A percentile compares a stretch with the other conserved stretches of the same genome.
These are phyloP conservation scores for Diarsia mendica DNA, from an alignment of 2,888 invertebrate genomes.

Conservation along the genomic window DNA sequence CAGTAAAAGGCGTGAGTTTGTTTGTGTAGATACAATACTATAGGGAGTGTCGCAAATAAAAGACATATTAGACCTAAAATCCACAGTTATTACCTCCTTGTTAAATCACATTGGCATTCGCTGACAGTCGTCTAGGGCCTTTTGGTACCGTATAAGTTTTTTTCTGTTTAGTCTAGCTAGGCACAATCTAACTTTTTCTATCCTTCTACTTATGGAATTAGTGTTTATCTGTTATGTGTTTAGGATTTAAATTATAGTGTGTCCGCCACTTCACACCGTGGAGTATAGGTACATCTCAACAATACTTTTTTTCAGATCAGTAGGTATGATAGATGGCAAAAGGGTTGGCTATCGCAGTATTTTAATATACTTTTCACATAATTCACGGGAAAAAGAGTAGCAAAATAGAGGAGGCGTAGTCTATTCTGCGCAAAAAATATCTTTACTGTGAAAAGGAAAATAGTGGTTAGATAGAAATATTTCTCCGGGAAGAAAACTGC, in stretches of 20 bases:
- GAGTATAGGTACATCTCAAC: background rate
- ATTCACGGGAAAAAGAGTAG: background rate
- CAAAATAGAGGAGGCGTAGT: background rate
- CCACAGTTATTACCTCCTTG: background rate
- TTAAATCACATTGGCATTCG: background rate
- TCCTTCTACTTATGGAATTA: too few relatives aligned
- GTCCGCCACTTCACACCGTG: background rate
- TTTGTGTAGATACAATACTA: background rate
- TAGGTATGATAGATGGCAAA: background rate
- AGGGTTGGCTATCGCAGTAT: background rate
- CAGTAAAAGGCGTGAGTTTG: background rate
- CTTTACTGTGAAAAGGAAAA: background rate
- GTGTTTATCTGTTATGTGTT: background rate
- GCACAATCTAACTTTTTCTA: background rate
- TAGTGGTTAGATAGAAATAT: background rate
- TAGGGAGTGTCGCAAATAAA: too few relatives aligned
- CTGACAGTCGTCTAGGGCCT: background rate
- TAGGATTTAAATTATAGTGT: background rate
- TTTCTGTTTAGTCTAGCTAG: background rate
- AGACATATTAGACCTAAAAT: background rate
- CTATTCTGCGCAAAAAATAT: slow-evolving; percentile 2
- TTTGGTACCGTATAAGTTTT: background rate
- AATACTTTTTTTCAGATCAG: background rate
- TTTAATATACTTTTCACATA: background rate
- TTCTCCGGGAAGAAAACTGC: background rate